These are phyloP conservation scores for Tetragonula clypearis DNA, from an alignment of 1,140 invertebrate species.

Conservation along the genomic window DNA sequence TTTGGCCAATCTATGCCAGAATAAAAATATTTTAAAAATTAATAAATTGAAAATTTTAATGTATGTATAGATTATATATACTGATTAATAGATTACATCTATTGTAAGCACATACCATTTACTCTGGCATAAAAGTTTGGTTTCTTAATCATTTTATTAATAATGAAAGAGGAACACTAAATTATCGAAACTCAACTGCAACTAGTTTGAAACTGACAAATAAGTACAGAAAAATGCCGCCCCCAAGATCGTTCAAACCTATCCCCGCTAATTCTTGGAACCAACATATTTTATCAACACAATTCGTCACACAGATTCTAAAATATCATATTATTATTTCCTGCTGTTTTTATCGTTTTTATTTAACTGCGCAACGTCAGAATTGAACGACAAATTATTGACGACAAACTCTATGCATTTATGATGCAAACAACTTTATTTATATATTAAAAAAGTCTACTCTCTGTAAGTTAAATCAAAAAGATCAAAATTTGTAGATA, in stretches of 20 bases:
- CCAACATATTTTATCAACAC: not conserved
- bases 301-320: not conserved
- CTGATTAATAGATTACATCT: not conserved
- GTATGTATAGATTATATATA: not conserved
- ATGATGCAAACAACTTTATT: constrained; percentile 6
- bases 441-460: not conserved
- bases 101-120: constrained; percentile 3
- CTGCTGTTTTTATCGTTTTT: not conserved
- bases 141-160: not conserved
- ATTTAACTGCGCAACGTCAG: not conserved
- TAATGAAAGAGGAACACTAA: not conserved
- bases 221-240: not conserved
- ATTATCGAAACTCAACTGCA: not conserved
- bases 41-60: not conserved
- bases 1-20: not conserved
- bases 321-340: constrained; percentile 10
- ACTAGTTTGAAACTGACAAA: not conserved
- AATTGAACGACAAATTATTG: not conserved
- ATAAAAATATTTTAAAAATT: constrained; percentile 7
- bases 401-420: not conserved
- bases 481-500: not conserved
- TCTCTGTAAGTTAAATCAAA: not conserved
- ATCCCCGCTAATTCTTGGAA: not conserved
- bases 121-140: not conserved
- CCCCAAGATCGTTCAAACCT: not conserved